Conservation (phyloP, 2,888 invertebrate genomes). For the Podabrus alpinus region DNA sequence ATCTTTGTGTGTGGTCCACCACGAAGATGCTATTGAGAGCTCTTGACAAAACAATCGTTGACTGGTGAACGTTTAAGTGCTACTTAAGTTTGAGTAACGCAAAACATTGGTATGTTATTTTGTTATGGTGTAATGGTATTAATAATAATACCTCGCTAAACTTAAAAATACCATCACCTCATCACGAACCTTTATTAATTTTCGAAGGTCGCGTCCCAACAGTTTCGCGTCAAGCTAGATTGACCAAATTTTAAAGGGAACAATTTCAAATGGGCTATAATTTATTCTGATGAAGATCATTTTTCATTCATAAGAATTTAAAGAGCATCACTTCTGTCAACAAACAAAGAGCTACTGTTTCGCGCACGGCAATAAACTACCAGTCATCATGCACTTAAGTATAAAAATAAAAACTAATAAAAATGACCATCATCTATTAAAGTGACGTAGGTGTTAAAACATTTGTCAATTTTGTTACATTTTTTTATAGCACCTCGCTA, state of each 20-base stretch:
- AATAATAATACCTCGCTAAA: not conserved
- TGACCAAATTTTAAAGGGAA: not conserved
- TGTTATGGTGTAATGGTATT: not conserved
- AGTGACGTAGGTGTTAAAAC: conserved; percentile 19
- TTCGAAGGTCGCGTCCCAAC: not conserved
- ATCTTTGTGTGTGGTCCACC: conserved; percentile 40
- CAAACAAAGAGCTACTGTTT: conserved; percentile 44
- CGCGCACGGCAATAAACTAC: conserved; percentile 35
- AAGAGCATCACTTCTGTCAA: conserved; percentile 38
- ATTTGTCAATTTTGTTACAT: not conserved
- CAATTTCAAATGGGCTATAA: conserved; percentile 1
- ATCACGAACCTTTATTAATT: not conserved
- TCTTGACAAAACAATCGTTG: conserved; percentile 42
- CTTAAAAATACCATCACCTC: not conserved
- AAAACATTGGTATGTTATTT: conserved; percentile 12
- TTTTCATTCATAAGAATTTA: conserved; percentile 28
- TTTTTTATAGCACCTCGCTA: not conserved
- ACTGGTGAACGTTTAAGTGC: conserved; percentile 43
- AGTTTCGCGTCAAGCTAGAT: not conserved
- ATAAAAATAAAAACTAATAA: conserved; percentile 30
- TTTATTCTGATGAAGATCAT: conserved; percentile 10
- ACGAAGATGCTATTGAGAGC: conserved; percentile 37
- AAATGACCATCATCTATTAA: conserved; percentile 7
- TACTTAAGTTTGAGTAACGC: conserved; percentile 39
- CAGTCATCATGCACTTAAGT: conserved; percentile 31